These are phyloP conservation scores for Sturnira hondurensis DNA, from an alignment of 2,113 vertebrate genomes.

Conservation along the genomic window DNA sequence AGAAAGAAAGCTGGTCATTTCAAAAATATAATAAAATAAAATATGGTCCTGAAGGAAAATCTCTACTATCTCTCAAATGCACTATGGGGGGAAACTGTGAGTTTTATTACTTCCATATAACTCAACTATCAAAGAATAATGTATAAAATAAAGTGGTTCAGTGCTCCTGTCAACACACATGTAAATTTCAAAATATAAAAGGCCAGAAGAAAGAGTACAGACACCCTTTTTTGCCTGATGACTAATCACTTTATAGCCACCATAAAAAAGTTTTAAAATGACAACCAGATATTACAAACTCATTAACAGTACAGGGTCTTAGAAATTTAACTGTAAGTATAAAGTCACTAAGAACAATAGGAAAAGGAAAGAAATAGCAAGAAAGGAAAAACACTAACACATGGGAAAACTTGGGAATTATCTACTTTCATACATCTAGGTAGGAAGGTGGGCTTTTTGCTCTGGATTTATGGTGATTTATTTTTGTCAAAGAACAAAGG, in stretches of 20 bases:
- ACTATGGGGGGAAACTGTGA: background rate
- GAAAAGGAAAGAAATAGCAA: background rate
- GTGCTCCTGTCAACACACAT: background rate
- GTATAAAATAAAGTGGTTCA: background rate
- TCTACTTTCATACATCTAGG: background rate
- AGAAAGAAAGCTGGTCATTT: background rate
- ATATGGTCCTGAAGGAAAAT: slow-evolving; percentile 33
- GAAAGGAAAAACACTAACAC: background rate
- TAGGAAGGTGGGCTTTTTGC: background rate
- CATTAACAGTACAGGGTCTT: background rate
- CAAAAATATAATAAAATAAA: slow-evolving; percentile 21
- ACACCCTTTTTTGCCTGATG: background rate
- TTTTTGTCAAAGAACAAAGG: slow-evolving; percentile 8
- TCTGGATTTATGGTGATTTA: background rate
- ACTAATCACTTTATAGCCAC: slow-evolving; percentile 15
- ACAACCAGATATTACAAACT: background rate
- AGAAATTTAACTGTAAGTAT: background rate
- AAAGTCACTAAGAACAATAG: background rate
- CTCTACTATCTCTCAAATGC: background rate
- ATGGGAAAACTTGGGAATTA: background rate
- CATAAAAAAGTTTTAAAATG: background rate
- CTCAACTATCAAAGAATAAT: background rate
- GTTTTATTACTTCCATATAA: background rate
- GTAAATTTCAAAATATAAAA: slow-evolving; percentile 21
- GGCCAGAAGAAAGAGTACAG: background rate